A percentile compares a stretch with the other conserved stretches of the same genome.
Conservation (phyloP, 2,113 vertebrate genomes). For the Pteropus alecto region DNA sequence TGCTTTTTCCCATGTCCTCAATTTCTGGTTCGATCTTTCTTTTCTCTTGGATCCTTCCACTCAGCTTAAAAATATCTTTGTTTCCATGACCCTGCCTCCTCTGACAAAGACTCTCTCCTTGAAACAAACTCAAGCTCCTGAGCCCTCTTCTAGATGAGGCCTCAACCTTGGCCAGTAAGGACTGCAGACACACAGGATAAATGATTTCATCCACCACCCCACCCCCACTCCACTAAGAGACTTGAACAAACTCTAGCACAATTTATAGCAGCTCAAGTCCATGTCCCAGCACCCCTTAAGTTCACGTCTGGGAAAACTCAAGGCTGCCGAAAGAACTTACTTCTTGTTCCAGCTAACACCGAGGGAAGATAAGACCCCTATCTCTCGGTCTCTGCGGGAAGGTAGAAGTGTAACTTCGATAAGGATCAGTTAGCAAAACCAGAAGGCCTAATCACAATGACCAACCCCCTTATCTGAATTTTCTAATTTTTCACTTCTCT, state of each 20-base stretch:
- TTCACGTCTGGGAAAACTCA: neutral
- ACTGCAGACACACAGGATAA: neutral
- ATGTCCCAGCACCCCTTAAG: neutral
- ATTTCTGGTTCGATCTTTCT: constrained; percentile 1
- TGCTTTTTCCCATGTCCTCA: neutral
- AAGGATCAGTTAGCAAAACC: neutral
- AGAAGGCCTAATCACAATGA: neutral
- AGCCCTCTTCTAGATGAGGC: neutral
- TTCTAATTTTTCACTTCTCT: neutral
- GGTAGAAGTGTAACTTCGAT: neutral
- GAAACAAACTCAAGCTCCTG: neutral
- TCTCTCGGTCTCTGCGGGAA: neutral
- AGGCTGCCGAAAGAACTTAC: neutral
- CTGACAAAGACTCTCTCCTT: neutral
- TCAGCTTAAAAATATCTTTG: neutral
- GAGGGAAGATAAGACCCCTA: neutral
- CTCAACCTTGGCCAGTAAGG: neutral
- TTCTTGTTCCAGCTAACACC: neutral
- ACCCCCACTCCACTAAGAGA: neutral
- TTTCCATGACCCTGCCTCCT: neutral
- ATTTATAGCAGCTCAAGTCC: neutral
- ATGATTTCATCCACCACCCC: neutral
- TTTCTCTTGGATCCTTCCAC: neutral
- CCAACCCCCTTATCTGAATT: neutral
- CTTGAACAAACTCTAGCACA: neutral